Evolutionary conservation across 1,140 invertebrate species (phyloP).

Genomic region (Drosophila willistoni): DNA sequence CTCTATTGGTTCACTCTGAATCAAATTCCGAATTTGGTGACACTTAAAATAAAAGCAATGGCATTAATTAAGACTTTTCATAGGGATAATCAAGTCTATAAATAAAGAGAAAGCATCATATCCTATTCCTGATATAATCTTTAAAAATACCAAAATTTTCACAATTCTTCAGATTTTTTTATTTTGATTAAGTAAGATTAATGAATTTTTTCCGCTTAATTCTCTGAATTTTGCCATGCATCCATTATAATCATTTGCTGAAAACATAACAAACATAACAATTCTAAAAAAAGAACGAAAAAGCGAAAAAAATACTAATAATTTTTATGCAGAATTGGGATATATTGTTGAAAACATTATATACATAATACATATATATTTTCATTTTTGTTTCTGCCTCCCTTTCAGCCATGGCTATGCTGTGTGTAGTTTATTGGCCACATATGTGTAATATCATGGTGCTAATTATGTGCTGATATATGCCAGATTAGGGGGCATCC

Average conservation of each 20-base stretch:
- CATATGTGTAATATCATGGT: constrained; percentile 31
- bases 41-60: no score
- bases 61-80: no score
- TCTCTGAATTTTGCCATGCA: constrained; percentile 7
- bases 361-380: not conserved
- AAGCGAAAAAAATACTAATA: not conserved
- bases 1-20: no score
- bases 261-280: constrained; percentile 18
- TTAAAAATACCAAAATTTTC: not conserved
- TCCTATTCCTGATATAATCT: no score
- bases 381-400: not conserved
- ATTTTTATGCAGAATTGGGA: constrained; percentile 1
- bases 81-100: no score
- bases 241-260: constrained; percentile 20
- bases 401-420: constrained; percentile 21
- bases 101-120: not conserved
- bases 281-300: constrained; percentile 37
- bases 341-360: not conserved
- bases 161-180: not conserved
- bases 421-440: constrained; percentile 53
- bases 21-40: no score
- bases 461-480: constrained; percentile 72
- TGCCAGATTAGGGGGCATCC: constrained; percentile 51
- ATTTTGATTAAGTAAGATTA: not conserved
- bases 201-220: not conserved